phyloP scores from a whole-genome alignment of 2,797 vertebrate genomes.

The Aplochiton taeniatus region DNA sequence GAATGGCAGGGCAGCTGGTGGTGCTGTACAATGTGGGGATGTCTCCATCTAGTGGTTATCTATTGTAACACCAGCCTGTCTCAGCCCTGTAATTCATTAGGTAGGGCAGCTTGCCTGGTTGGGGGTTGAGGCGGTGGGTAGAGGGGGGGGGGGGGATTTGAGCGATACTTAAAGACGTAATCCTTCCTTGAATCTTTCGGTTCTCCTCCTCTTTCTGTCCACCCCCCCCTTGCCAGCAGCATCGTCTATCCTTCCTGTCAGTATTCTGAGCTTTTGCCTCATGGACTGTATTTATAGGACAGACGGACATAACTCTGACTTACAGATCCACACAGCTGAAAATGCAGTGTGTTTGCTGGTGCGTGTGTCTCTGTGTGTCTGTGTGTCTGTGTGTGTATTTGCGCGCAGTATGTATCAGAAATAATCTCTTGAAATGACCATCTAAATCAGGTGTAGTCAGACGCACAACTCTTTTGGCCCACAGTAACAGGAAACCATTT shows the following conservation, averaged over 20 bases:
- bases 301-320: slow-evolving; percentile 22
- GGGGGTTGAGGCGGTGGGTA: background rate
- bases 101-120: slow-evolving; percentile 13
- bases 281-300: slow-evolving; percentile 65
- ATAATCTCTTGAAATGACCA: too few species aligned
- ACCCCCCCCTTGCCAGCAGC: slow-evolving; percentile 19
- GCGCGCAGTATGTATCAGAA: background rate
- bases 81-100: slow-evolving; percentile 12
- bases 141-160: slow-evolving; percentile 7
- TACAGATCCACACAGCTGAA: slow-evolving; percentile 46
- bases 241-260: slow-evolving; percentile 35
- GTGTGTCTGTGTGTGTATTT: slow-evolving; percentile 4
- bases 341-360: slow-evolving; percentile 11
- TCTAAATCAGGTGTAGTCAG: too few species aligned
- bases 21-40: background rate
- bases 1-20: background rate
- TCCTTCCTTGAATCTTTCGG: slow-evolving; percentile 55
- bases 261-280: slow-evolving; percentile 50
- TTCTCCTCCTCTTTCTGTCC: slow-evolving; percentile 11
- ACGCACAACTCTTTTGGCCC: too few species aligned
- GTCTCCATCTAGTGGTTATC: slow-evolving; percentile 56
- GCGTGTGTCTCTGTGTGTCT: slow-evolving; percentile 10
- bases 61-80: slow-evolving; percentile 21
- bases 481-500: too few species aligned
- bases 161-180: slow-evolving; percentile 78